Base-by-base conservation (phyloP, 2,888 invertebrate genomes). In the Drosophila multiciliata region DNA sequence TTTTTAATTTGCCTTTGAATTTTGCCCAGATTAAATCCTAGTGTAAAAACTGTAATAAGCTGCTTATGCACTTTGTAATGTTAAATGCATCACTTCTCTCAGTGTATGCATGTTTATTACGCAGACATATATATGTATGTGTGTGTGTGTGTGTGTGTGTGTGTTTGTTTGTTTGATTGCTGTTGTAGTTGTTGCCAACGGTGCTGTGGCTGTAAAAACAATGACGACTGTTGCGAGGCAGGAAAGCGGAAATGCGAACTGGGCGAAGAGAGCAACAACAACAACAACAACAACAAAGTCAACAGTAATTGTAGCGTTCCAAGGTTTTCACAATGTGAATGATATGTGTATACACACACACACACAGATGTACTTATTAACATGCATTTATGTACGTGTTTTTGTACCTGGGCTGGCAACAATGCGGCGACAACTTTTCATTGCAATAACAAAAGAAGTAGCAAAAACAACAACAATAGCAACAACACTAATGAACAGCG, bases 191-290 rank as follows among this genome's bases (percentile, higher is more conserved):
- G 87, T 83, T 83, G 74, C 82, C 83, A 84, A 87, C 82, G 70
- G 70, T 72, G 87, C 63, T 83, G 69, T 70, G 83, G 73, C 84
- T 81, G 72, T 87, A 80, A 87, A 83, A 83, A 83, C 80, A 80
- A 80, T 69, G 69, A 50, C 80, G 80, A 74, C 75, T 82, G 81
- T 81, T 81, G 81, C 79, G 83, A 80, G 79, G 85, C 83, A 85
- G 85, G 81, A 84, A 85, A 85, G 85, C 85, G 85, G 85, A 87
- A 87, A 89, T 89, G 87, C 84, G 87, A 87, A 84, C 84, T 81
- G 72, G 74, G 78, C 77, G 58, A 73, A 78, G 78, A 81, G 75
- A 73, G 68, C 74, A 84, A 62, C 76, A 76, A 53, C 66, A 64
- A 73, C 60, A 82, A 36, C 69, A 78, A 26, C 65, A 62, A 36